A percentile compares a stretch with the other conserved stretches of the same genome.
phyloP scores from a whole-genome alignment of 2,888 invertebrate genomes.

The Hypselothyrea guttata region DNA sequence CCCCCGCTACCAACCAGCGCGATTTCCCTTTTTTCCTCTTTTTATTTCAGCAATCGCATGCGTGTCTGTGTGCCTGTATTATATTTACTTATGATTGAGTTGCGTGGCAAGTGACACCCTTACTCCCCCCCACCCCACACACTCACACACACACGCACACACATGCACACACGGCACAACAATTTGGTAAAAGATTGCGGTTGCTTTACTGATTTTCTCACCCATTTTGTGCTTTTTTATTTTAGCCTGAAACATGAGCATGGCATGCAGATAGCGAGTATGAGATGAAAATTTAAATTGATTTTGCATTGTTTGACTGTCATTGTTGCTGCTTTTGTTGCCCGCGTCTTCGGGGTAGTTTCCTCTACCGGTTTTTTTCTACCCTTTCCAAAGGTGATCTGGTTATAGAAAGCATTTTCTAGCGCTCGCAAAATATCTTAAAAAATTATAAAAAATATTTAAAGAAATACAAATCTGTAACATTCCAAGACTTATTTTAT shows the following conservation, averaged over 20 bases:
- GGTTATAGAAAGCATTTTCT: too few species aligned
- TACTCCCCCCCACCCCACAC: constrained; percentile 17
- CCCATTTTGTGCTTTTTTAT: constrained; percentile 57
- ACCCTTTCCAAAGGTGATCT: too few species aligned
- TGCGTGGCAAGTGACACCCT: constrained; percentile 63
- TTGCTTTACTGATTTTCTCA: constrained; percentile 77
- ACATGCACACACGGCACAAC: constrained; percentile 47
- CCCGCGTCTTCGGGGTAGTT: constrained; percentile 43
- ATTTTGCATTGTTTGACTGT: constrained; percentile 76
- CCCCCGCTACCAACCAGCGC: constrained; percentile 4
- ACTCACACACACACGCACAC: constrained; percentile 22
- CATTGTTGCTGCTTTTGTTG: constrained; percentile 66
- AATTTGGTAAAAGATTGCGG: constrained; percentile 78
- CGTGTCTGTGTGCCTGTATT: constrained; percentile 52
- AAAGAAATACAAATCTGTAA: too few species aligned
- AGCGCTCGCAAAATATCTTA: too few species aligned
- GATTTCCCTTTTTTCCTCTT: constrained; percentile 10
- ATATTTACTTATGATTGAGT: constrained; percentile 79
- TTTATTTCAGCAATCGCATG: constrained; percentile 42
- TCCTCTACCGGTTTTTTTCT: constrained; percentile 17
- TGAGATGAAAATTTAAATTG: constrained; percentile 79
- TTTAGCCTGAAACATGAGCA: background rate
- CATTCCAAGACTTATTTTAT: too few species aligned
- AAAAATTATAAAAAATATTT: too few species aligned
- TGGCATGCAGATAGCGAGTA: constrained; percentile 18